Evolutionary conservation across 2,797 vertebrate species (phyloP).

Genomic region (Anguilla pacifica): DNA sequence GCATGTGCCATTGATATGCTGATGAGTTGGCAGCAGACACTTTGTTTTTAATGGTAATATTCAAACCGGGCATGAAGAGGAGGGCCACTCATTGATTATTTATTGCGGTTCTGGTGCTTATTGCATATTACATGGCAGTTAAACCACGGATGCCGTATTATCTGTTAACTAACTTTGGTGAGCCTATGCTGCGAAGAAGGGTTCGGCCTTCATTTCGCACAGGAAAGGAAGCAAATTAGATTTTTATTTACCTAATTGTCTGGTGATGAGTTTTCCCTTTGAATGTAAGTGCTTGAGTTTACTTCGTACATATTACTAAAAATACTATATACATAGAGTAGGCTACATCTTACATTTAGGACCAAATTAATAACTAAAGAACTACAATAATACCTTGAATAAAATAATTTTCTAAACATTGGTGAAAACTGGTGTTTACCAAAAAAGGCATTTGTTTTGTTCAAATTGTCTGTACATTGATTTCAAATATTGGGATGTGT

Average conservation of each 20-base stretch:
- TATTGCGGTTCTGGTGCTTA: slow-evolving; percentile 62
- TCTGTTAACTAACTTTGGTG: slow-evolving; percentile 47
- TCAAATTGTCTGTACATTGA: neutral
- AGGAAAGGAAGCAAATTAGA: slow-evolving; percentile 7
- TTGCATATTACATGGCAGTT: slow-evolving; percentile 64
- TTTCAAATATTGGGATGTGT: neutral
- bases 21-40: slow-evolving; percentile 77
- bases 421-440: neutral
- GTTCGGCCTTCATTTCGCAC: neutral
- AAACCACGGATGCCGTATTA: slow-evolving; percentile 61
- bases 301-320: slow-evolving; percentile 4
- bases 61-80: slow-evolving; percentile 27
- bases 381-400: neutral
- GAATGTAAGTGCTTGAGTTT: neutral
- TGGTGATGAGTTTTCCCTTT: neutral
- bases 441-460: neutral
- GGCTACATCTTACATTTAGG: neutral
- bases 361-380: neutral
- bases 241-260: neutral
- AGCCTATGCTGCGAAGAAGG: slow-evolving; percentile 15
- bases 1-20: slow-evolving; percentile 87
- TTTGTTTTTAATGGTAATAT: slow-evolving; percentile 61
- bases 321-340: neutral
- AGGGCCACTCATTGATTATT: slow-evolving; percentile 41
- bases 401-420: neutral